phyloP scores from a whole-genome alignment of 2,113 vertebrate genomes.

The Coptodon rendalli region DNA sequence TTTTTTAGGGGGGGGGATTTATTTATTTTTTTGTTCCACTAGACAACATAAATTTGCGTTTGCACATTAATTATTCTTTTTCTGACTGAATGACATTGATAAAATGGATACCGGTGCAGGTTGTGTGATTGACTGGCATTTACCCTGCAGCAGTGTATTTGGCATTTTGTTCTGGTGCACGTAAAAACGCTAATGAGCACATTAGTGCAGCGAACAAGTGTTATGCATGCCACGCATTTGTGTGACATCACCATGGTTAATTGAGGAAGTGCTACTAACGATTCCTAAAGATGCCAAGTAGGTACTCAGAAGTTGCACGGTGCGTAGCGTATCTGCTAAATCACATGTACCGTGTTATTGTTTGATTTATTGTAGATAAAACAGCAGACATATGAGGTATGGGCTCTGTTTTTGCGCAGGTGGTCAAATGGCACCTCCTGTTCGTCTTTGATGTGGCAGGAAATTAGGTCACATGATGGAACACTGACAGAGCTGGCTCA shows the following conservation, averaged over 20 bases:
- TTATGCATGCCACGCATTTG: neutral
- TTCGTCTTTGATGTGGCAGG: constrained; percentile 58
- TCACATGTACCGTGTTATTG: neutral
- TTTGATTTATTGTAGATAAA: constrained; percentile 32
- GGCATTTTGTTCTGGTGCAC: neutral
- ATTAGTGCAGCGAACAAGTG: neutral
- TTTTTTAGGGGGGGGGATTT: neutral
- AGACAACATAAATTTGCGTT: neutral
- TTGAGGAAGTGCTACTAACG: neutral
- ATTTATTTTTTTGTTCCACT: fast-evolving
- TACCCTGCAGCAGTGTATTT: neutral
- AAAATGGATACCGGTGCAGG: neutral
- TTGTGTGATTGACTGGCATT: neutral
- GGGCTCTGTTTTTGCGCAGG: constrained; percentile 14
- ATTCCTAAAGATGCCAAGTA: neutral
- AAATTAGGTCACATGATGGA: constrained; percentile 61
- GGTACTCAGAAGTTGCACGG: neutral
- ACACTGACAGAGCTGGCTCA: constrained; percentile 31
- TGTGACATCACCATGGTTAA: neutral
- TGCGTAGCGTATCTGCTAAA: neutral
- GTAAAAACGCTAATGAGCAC: neutral
- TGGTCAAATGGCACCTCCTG: constrained; percentile 57
- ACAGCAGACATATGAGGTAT: neutral
- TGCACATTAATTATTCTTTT: neutral
- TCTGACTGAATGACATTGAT: neutral